Base-by-base conservation (phyloP, 2,888 invertebrate species). In the Pyrrhosoma nymphula region DNA sequence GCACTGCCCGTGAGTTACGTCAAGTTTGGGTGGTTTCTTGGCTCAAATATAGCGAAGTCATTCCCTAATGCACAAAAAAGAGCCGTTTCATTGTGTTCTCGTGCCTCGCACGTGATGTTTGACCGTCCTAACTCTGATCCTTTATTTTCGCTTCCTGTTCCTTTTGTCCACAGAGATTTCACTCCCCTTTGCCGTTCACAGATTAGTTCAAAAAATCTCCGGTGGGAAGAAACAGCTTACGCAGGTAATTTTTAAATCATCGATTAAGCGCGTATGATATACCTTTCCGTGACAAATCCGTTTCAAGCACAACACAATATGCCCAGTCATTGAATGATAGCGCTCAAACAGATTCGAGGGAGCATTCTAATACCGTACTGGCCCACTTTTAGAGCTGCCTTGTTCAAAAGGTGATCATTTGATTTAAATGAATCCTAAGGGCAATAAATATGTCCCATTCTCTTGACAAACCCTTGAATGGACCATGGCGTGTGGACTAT, bases 31-130 rank as follows among this genome's bases (percentile, higher is more conserved):
- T 26, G 16, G 35, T 18, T 82, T 35, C 35, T 35, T 30, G 82
- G 12, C 3, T 26, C 26, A n/a, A 69, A 69, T 26, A 23, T 10
- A 69, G 69, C 82, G 26, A 1, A 82, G 82, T 82, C 82, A 82
- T 82, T 35, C 82, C 82, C 82, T 30, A 82, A 82, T 82, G 35
- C 30, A 82, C 82, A 82, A 82, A 82, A 69, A 82, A 82, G 1
- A 16, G 16, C 82, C 35, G 14, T 35, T 82, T 82, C 82, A 82
- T 35, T 35, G 30, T 82, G 35, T 20, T 60, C 82, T 82, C 69
- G 69, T 82, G 82, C 18, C 82, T 4, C 82, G 82, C 82, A 82
- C 30, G 82, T 35, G 82, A 69, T 23, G 82, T 82, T 30, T 82
- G 20, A 26, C 26, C n/a, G n/a, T 0, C n/a, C 26, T 26, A 16